phyloP scores from a whole-genome alignment of 2,797 vertebrate species.

The Carcharodon carcharias region DNA sequence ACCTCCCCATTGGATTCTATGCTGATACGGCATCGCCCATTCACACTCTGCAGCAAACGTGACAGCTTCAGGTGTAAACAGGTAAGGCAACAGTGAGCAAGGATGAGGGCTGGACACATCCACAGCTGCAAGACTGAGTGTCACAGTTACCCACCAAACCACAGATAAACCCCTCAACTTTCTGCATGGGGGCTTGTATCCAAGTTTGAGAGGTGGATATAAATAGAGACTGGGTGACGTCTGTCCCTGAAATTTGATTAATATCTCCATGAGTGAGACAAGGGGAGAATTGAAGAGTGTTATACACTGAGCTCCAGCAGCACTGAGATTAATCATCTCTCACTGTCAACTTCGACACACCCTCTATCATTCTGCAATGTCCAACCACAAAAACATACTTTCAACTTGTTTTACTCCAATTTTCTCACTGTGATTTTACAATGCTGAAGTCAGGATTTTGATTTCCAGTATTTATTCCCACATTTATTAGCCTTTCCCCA shows the following conservation, averaged over 20 bases:
- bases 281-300: neutral
- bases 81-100: neutral
- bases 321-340: conserved; percentile 7
- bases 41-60: neutral
- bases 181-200: neutral
- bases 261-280: neutral
- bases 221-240: neutral
- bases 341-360: neutral
- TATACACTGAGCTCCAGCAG: neutral
- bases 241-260: neutral
- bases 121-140: neutral
- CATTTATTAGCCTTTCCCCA: neutral
- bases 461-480: neutral
- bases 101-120: neutral
- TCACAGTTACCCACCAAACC: neutral
- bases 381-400: neutral
- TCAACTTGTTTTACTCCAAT: neutral
- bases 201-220: neutral
- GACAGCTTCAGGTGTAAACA: neutral
- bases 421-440: neutral
- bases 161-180: neutral
- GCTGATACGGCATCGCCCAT: neutral
- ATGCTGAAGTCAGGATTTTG: neutral
- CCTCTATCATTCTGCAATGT: neutral
- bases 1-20: too few relatives aligned